Evolutionary conservation across 2,888 invertebrate species (phyloP).

Genomic region (Galeopsomyia nigrocyanea): DNA sequence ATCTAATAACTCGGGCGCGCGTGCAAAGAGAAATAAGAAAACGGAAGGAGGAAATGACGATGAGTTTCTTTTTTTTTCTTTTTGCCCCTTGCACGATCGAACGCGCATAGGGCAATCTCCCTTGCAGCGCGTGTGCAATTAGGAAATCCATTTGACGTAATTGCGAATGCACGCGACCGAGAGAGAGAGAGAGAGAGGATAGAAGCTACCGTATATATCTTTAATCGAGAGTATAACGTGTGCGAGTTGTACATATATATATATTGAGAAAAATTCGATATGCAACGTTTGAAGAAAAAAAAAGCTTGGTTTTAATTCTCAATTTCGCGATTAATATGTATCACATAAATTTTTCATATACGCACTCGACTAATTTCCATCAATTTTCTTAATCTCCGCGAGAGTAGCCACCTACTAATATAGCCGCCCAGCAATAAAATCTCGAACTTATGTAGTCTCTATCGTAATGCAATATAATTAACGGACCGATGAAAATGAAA

Average conservation of each 20-base stretch:
- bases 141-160: constrained; percentile 68
- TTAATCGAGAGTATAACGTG: constrained; percentile 54
- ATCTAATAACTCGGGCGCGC: constrained; percentile 5
- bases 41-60: not conserved
- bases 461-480: no score
- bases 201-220: constrained; percentile 55
- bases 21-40: not conserved
- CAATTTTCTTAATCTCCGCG: no score
- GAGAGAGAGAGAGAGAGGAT: constrained; percentile 11
- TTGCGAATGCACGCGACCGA: constrained; percentile 60
- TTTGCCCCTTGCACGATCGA: constrained; percentile 1
- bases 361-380: no score
- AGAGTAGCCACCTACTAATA: no score
- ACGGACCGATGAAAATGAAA: no score
- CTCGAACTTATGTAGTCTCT: no score
- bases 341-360: no score
- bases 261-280: no score
- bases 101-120: constrained; percentile 59
- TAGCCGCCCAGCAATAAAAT: no score
- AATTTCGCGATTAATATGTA: no score
- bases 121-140: constrained; percentile 59
- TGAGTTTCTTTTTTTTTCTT: constrained; percentile 19
- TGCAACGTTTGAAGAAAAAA: no score
- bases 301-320: no score
- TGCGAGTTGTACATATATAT: not conserved